These are phyloP conservation scores for Lepetodrilus schrolli DNA, from an alignment of 2,888 invertebrate genomes.

Conservation along the genomic window DNA sequence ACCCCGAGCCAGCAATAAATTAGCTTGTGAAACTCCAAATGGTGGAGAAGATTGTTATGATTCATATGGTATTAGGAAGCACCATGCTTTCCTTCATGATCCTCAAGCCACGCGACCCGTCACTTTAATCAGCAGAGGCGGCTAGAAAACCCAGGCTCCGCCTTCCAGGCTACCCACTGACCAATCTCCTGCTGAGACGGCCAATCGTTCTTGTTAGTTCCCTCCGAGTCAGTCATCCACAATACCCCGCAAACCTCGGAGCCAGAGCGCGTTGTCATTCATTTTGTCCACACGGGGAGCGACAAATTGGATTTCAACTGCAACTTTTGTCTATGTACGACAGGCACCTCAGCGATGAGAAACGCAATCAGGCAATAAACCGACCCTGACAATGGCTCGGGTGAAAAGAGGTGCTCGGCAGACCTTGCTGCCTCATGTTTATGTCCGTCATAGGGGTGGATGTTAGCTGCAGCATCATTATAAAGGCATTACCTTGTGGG, in stretches of 20 bases:
- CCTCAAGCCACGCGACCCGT: conserved; percentile 39
- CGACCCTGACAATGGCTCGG: neutral
- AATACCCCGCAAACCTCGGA: neutral
- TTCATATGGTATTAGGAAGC: conserved; percentile 36
- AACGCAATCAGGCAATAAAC: conserved; percentile 30
- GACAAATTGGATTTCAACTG: conserved; percentile 25
- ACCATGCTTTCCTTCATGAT: conserved; percentile 31
- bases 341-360: neutral
- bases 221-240: neutral
- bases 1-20: conserved; percentile 33
- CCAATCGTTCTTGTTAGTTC: conserved; percentile 10
- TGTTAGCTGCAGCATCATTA: conserved; percentile 4
- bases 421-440: conserved; percentile 4
- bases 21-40: conserved; percentile 32
- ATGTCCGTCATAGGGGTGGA: conserved; percentile 4
- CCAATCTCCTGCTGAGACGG: conserved; percentile 27
- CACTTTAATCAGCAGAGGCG: conserved; percentile 34
- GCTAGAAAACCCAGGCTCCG: conserved; percentile 25
- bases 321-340: conserved; percentile 22
- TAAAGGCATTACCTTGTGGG: conserved; percentile 13
- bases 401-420: neutral
- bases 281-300: conserved; percentile 9
- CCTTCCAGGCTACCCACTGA: neutral
- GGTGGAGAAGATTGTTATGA: conserved; percentile 34
- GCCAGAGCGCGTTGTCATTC: neutral